Base-by-base conservation (phyloP, 2,797 vertebrate genomes). In the Syndactyla subalaris region DNA sequence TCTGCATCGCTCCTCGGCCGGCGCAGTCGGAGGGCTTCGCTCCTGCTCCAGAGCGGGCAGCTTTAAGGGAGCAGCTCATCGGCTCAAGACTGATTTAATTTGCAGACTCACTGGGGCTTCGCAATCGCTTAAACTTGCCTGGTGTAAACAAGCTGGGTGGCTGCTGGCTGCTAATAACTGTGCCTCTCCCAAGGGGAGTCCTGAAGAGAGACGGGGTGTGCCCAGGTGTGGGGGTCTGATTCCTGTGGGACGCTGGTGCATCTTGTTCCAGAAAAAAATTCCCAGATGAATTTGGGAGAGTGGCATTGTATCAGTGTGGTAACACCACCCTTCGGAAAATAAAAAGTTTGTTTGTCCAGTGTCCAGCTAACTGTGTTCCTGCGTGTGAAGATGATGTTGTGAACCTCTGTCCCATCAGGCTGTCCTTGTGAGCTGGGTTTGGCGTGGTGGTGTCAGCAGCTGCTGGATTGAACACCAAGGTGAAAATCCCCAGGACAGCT, bases 211-310 rank as follows among this genome's bases (percentile, higher is more conserved):
- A 2, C 1, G 15, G 18, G 12, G 16, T 9, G 34, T 0, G 3
- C 30, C 6, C 5, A 0, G 32, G 14, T 4, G 5, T 3, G 27
- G 3, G 30, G 18, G 2, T 2, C n/a, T 7, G 4, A 7, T 10
- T 38, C 48, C 43, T 7, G 0, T 6, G 6, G 34, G 21, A 48
- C 21, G 16, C 34, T 15, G 23, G 4, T 5, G 62, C 21, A 5
- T 29, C 3, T 68, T 20, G 2, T 8, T 27, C n/a, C 4, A 46
- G 12, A 32, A 73, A 19, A 11, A 20, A 30, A 41, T 51, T 75
- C 15, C 27, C 24, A 14, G 38, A 12, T 52, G 2, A n/a, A 19
- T 46, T 27, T 14, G 73, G 49, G 6, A 45, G 75, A 30, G 10
- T 22, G 34, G 8, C 23, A 0, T 29, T 51, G 39, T 27, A 38